Evolutionary conservation across 2,888 invertebrate species (phyloP).

Genomic region (Caenorhabditis sinica): DNA sequence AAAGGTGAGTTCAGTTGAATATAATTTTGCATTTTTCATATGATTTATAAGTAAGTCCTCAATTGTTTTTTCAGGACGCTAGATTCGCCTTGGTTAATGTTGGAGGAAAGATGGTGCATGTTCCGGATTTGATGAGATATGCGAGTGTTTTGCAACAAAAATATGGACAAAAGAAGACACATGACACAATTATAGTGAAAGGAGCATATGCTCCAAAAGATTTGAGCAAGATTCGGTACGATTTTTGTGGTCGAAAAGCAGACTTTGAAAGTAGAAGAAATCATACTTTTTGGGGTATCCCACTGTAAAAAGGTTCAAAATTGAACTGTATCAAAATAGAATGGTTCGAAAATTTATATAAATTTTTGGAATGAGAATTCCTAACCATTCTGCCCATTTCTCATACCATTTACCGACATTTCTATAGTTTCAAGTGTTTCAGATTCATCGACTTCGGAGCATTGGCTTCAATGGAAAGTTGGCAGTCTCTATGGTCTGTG

Average conservation of each 20-base stretch:
- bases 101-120: slow-evolving; percentile 84
- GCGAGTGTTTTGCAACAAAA: slow-evolving; percentile 82
- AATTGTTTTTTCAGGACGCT: slow-evolving; percentile 79
- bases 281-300: too few species aligned
- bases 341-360: too few species aligned
- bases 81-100: slow-evolving; percentile 83
- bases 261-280: not conserved
- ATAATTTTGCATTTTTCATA: not conserved
- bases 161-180: slow-evolving; percentile 76
- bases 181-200: slow-evolving; percentile 71
- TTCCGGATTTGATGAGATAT: slow-evolving; percentile 83
- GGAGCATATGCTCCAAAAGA: slow-evolving; percentile 81
- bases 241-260: not conserved
- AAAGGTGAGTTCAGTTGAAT: slow-evolving; percentile 59
- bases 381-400: too few species aligned
- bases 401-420: not conserved
- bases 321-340: too few species aligned
- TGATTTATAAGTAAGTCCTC: not conserved
- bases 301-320: too few species aligned
- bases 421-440: slow-evolving; percentile 40
- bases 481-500: slow-evolving; percentile 77
- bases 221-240: slow-evolving; percentile 75
- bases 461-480: slow-evolving; percentile 78
- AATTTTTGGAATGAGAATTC: too few species aligned
- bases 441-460: slow-evolving; percentile 77